These are phyloP conservation scores for Cantharis rustica DNA, from an alignment of 2,888 invertebrate genomes.

Conservation along the genomic window DNA sequence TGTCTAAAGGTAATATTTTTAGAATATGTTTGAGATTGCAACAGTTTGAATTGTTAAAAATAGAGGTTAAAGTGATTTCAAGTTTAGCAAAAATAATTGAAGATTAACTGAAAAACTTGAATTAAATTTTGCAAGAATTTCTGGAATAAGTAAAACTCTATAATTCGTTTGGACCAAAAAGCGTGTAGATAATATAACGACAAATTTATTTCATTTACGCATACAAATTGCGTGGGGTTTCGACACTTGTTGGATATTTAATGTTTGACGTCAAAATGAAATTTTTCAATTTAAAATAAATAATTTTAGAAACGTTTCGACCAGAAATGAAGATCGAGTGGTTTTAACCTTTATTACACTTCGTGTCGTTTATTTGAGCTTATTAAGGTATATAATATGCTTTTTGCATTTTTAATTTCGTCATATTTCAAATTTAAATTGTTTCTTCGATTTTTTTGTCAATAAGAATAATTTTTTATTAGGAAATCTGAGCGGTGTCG, in stretches of 20 bases:
- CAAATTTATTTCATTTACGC: not conserved
- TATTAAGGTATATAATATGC: not conserved
- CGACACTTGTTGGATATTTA: not conserved
- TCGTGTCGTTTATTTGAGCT: not conserved
- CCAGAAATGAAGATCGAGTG: not conserved
- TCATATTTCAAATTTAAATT: not conserved
- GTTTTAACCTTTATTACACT: not conserved
- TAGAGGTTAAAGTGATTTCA: not conserved
- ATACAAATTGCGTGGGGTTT: not conserved
- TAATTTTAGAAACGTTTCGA: not conserved
- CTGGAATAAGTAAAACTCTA: not conserved
- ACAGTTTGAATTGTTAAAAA: not conserved
- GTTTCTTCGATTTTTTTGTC: not conserved
- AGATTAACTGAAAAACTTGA: not conserved
- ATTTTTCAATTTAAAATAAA: not conserved
- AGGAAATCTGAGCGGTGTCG: not conserved
- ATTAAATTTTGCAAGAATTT: not conserved
- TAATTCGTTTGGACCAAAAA: not conserved
- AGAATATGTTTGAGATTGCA: not conserved
- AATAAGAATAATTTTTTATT: not conserved
- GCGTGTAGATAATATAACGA: not conserved
- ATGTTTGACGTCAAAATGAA: not conserved
- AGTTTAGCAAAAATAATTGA: not conserved
- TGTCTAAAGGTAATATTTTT: not conserved
- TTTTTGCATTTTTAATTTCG: not conserved